phyloP scores from a whole-genome alignment of 2,888 invertebrate genomes.

The Panorpa germanica region DNA sequence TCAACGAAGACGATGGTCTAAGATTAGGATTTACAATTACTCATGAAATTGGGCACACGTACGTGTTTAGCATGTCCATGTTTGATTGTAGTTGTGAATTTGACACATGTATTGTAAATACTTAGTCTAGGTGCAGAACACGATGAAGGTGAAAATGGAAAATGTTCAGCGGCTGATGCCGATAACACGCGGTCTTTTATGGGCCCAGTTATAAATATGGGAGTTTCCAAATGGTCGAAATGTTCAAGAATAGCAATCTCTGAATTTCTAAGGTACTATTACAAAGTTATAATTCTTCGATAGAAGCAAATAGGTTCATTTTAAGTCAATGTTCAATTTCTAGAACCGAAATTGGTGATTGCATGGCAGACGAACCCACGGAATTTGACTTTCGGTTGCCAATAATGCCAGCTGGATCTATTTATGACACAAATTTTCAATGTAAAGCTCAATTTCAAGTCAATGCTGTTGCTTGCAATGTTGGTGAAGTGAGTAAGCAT shows the following conservation, averaged over 20 bases:
- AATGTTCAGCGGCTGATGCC: slow-evolving; percentile 23
- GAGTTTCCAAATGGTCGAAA: slow-evolving; percentile 33
- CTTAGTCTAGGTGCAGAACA: slow-evolving; percentile 27
- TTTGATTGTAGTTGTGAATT: slow-evolving; percentile 8
- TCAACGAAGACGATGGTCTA: slow-evolving; percentile 34
- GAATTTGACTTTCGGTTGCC: slow-evolving; percentile 32
- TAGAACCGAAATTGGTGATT: slow-evolving; percentile 43
- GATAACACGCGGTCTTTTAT: slow-evolving; percentile 34
- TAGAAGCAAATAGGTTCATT: slow-evolving; percentile 17
- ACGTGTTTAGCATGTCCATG: slow-evolving; percentile 15
- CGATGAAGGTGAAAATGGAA: slow-evolving; percentile 22
- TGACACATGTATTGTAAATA: no score
- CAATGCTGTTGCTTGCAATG: no score
- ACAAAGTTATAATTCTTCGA: no score
- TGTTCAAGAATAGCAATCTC: slow-evolving; percentile 34
- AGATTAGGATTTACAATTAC: slow-evolving; percentile 33
- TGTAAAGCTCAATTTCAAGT: slow-evolving; percentile 26
- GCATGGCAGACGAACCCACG: slow-evolving; percentile 40
- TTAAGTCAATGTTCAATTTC: slow-evolving; percentile 7
- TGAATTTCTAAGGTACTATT: slow-evolving; percentile 36
- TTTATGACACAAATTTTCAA: slow-evolving; percentile 45
- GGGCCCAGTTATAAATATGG: slow-evolving; percentile 33
- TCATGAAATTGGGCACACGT: slow-evolving; percentile 40
- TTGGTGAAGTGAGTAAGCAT: no score
- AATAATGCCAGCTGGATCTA: slow-evolving; percentile 39